Percentiles rank a stretch among this genome's conserved stretches.
phyloP scores from a whole-genome alignment of 2,113 vertebrate genomes.

The Calcarius ornatus region DNA sequence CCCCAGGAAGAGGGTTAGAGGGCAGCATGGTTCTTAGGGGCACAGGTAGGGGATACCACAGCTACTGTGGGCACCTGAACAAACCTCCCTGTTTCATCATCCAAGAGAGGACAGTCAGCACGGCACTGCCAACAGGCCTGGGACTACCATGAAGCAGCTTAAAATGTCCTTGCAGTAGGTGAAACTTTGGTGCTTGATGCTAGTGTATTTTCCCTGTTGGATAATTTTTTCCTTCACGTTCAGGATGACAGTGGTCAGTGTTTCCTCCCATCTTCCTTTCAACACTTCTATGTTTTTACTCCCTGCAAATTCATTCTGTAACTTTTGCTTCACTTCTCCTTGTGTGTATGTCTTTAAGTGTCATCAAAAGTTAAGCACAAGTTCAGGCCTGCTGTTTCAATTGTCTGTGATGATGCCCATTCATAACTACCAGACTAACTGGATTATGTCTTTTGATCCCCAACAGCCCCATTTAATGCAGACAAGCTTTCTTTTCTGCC shows the following conservation, averaged over 20 bases:
- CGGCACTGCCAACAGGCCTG: neutral
- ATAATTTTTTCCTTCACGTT: neutral
- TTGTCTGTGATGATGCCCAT: neutral
- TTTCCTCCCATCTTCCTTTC: neutral
- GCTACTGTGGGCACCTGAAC: rapidly evolving
- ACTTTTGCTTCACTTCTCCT: neutral
- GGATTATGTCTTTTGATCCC: neutral
- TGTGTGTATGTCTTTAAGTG: neutral
- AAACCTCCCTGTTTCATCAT: neutral
- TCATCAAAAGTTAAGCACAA: neutral
- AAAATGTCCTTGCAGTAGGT: neutral
- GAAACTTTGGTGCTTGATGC: neutral
- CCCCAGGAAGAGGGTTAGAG: neutral
- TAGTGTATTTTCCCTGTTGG: neutral
- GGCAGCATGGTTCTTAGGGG: neutral
- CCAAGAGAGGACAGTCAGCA: neutral
- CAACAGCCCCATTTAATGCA: neutral
- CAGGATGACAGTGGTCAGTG: neutral
- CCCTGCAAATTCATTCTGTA: neutral
- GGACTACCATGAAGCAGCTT: neutral
- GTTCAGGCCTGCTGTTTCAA: neutral
- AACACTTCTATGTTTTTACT: neutral
- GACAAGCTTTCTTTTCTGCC: neutral
- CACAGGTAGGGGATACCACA: neutral
- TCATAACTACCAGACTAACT: neutral